Base-by-base conservation (phyloP, 2,113 vertebrate genomes). In the Protobothrops mucrosquamatus region DNA sequence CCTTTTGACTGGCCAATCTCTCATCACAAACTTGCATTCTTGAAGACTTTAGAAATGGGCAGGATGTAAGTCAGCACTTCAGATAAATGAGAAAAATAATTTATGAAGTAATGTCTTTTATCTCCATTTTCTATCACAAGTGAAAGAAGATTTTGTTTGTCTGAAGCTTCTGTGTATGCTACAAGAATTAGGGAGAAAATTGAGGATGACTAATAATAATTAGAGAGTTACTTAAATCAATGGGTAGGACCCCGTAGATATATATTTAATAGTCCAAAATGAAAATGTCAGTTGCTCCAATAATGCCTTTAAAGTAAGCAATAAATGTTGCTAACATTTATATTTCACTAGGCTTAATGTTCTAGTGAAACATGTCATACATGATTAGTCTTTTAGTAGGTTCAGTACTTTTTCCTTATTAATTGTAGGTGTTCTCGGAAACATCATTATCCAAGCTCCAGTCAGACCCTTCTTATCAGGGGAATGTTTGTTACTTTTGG, bases 401-500 rank as follows among this genome's bases (percentile, higher is more conserved):
- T 89, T 11, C 89, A 91, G 3, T 59, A 92, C 56, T 3, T 3
- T 56, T 93, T 59, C 74, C 56, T 34, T 92, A n/a, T 0, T 55
- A 0, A 85, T 46, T 64, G 29, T 59, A 4, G 99, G 93, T 99
- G 99, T 96, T 99, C 99, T 91, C 98, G 99, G 89, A 99, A 98
- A 94, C 99, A 99, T 20, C 97, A 97, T 34, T 98, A 98, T 92
- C 99, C 98, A 29, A 93, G 97, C 0, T 97, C 97, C 0, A 99
- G 99, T 93, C 98, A 98, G 43, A 99, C 99, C 0, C 97, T 99
- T 85, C 98, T 99, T 2, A 97, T 99, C 93, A 98, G 98, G n/a
- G 97, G 98, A 29, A 99, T 99, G 99, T 99, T 99, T 93, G 97
- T 97, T 6, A 99, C 98, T 0, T 99, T 99, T 23, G 99, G 99